Percentiles rank a stretch among this genome's conserved stretches.
phyloP scores from a whole-genome alignment of 2,888 invertebrate species.

The Sturmia bella region DNA sequence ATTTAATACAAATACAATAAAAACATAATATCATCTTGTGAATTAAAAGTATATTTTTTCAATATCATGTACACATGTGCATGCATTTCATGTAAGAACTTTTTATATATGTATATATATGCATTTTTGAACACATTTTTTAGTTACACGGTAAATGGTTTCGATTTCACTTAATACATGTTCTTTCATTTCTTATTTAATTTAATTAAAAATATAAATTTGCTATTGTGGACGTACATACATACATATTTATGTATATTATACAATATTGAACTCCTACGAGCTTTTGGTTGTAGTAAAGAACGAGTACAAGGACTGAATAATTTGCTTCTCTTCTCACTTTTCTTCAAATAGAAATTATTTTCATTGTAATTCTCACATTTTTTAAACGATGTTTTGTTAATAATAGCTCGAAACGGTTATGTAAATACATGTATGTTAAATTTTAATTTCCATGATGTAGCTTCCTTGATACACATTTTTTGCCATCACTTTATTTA shows the following conservation, averaged over 20 bases:
- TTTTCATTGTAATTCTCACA: constrained; percentile 35
- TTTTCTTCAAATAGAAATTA: constrained; percentile 44
- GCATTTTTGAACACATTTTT: constrained; percentile 6
- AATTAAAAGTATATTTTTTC: neutral
- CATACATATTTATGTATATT: too few relatives aligned
- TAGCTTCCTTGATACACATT: constrained; percentile 27
- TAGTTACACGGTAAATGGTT: constrained; percentile 26
- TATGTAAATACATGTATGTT: constrained; percentile 3
- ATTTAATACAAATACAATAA: constrained; percentile 1
- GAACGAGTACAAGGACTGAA: constrained; percentile 74
- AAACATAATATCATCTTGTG: neutral
- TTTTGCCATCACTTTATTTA: constrained; percentile 20
- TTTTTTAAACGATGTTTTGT: constrained; percentile 16
- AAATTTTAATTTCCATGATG: neutral
- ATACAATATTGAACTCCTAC: constrained; percentile 74
- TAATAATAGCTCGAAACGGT: neutral
- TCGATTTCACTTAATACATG: constrained; percentile 36
- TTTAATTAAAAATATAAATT: constrained; percentile 48
- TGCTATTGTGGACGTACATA: constrained; percentile 48
- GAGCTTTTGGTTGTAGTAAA: constrained; percentile 70
- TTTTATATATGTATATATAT: constrained; percentile 1
- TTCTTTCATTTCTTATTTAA: constrained; percentile 43
- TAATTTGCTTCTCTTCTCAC: constrained; percentile 52
- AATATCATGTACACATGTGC: neutral
- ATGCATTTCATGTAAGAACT: neutral